A percentile compares a stretch with the other conserved stretches of the same genome.
These are phyloP conservation scores for Thunnus albacares DNA, from an alignment of 2,797 vertebrate genomes.

Conservation along the genomic window DNA sequence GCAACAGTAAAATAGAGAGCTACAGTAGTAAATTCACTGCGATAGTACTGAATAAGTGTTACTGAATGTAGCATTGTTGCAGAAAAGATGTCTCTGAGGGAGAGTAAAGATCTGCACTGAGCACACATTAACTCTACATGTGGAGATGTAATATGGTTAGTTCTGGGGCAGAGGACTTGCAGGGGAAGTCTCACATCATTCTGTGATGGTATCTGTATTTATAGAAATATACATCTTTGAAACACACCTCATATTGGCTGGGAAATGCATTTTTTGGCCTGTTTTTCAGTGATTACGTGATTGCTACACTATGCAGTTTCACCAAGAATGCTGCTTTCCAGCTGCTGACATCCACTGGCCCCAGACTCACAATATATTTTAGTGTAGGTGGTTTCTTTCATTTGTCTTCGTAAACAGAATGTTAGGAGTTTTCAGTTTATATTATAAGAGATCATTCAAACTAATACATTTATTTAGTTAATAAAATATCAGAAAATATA, in stretches of 20 bases:
- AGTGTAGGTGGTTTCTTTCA: neutral
- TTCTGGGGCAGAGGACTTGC: neutral
- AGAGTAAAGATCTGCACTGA: slow-evolving; percentile 10
- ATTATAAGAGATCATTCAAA: too few species aligned
- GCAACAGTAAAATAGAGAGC: slow-evolving; percentile 9
- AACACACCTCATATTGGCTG: neutral
- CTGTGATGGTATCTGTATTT: neutral
- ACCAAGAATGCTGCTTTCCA: neutral
- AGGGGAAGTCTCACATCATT: neutral
- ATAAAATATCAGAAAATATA: too few species aligned
- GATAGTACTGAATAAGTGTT: slow-evolving; percentile 13
- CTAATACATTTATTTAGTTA: too few species aligned
- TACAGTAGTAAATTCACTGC: neutral
- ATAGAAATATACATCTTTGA: too few species aligned
- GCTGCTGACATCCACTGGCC: too few species aligned
- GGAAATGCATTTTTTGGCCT: neutral
- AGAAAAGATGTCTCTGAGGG: slow-evolving; percentile 10
- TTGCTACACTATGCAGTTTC: neutral
- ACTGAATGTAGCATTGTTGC: neutral
- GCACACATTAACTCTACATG: neutral
- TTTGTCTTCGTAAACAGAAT: too few species aligned
- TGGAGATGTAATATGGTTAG: neutral
- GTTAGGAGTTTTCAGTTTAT: too few species aligned
- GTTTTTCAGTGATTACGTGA: neutral
- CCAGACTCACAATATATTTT: neutral